Evolutionary conservation across 2,113 vertebrate genomes (phyloP).

Genomic region (Arizona elegans): DNA sequence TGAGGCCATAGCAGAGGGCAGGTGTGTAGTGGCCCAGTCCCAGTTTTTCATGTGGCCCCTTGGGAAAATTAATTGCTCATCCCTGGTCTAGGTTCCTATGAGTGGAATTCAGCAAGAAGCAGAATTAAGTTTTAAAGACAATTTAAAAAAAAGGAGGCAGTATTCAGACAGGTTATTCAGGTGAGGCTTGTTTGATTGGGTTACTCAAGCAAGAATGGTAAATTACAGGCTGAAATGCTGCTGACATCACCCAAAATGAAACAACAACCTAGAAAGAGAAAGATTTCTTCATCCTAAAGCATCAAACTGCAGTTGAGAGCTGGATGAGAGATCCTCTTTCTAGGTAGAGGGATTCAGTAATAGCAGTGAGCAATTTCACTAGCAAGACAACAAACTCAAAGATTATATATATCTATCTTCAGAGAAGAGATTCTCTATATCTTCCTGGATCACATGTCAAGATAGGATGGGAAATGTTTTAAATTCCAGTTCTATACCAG

Average conservation of each 20-base stretch:
- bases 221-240: background rate
- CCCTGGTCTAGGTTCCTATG: background rate
- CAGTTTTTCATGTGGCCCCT: no score
- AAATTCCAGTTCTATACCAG: background rate
- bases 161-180: background rate
- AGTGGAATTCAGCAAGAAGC: background rate
- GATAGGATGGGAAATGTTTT: background rate
- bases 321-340: background rate
- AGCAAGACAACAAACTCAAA: background rate
- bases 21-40: no score
- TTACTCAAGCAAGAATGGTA: background rate
- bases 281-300: background rate
- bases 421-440: background rate
- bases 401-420: background rate
- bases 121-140: background rate
- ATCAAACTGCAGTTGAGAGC: background rate
- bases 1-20: no score
- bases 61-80: no score
- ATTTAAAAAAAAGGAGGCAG: background rate
- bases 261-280: background rate
- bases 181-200: background rate
- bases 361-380: background rate
- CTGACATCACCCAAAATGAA: background rate
- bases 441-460: background rate
- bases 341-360: background rate